Percentiles rank a stretch among this genome's conserved stretches.
These are phyloP conservation scores for Drosophila ambigua DNA, from an alignment of 1,140 invertebrate genomes.

Conservation along the genomic window DNA sequence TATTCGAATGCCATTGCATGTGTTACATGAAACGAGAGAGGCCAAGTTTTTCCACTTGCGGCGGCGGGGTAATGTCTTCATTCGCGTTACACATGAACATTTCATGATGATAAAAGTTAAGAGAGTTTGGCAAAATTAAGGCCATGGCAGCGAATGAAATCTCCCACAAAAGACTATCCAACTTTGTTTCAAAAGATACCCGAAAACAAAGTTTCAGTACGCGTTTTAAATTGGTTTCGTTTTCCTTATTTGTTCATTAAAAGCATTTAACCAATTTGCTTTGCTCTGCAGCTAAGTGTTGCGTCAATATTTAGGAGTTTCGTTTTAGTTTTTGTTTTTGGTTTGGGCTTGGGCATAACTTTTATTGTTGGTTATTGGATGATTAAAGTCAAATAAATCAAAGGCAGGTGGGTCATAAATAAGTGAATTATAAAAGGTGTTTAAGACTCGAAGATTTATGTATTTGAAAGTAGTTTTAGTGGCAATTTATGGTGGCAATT, in stretches of 20 bases:
- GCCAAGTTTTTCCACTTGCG: conserved; percentile 30
- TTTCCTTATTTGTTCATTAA: conserved; percentile 47
- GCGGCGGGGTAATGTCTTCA: conserved; percentile 34
- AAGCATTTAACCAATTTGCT: conserved; percentile 39
- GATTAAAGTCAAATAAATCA: conserved; percentile 55
- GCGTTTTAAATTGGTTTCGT: conserved; percentile 37
- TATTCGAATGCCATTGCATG: conserved; percentile 50
- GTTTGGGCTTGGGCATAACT: conserved; percentile 23
- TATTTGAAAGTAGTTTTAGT: conserved; percentile 10
- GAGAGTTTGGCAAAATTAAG: conserved; percentile 34
- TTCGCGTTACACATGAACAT: conserved; percentile 45
- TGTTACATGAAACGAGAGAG: conserved; percentile 19
- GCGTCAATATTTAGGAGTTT: conserved; percentile 34
- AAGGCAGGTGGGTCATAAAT: conserved; percentile 25
- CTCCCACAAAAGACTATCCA: conserved; percentile 3
- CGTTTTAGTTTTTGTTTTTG: conserved; percentile 21
- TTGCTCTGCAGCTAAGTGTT: conserved; percentile 34
- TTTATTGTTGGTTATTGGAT: conserved; percentile 50
- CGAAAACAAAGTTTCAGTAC: conserved; percentile 24
- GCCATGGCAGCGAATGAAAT: conserved; percentile 34
- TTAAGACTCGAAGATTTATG: conserved; percentile 12
- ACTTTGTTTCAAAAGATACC: conserved; percentile 35
- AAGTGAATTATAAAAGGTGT: conserved; percentile 16
- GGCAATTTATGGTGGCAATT: neutral
- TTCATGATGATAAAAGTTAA: conserved; percentile 28